A percentile compares a stretch with the other conserved stretches of the same genome.
Evolutionary conservation across 1,140 invertebrate species (phyloP).

Genomic region (Radopholus similis): DNA sequence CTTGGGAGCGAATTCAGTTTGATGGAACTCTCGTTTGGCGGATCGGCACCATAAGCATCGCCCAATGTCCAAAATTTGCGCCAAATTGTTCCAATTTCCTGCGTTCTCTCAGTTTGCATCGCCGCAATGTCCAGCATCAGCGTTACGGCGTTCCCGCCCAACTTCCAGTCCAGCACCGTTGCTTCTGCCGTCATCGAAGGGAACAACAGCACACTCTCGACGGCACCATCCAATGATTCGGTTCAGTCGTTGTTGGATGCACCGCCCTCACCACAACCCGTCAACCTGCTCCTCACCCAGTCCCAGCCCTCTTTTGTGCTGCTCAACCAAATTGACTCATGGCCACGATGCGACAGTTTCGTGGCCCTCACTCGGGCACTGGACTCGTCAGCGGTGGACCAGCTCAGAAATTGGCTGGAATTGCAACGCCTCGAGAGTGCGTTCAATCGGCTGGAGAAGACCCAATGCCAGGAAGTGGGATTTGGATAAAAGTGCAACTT

Average conservation of each 20-base stretch:
- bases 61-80: background rate
- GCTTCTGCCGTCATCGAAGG: background rate
- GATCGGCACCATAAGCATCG: background rate
- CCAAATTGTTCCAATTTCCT: too few relatives aligned
- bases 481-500: too few relatives aligned
- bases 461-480: background rate
- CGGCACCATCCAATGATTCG: background rate
- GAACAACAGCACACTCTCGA: background rate
- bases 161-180: too few relatives aligned
- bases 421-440: background rate
- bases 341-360: slow-evolving; percentile 12
- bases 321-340: slow-evolving; percentile 15
- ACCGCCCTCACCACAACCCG: background rate
- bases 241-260: background rate
- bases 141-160: too few relatives aligned
- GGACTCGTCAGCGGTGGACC: background rate
- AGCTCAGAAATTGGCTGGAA: background rate
- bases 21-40: background rate
- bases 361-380: background rate
- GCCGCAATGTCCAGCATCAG: too few relatives aligned
- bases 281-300: background rate
- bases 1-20: background rate
- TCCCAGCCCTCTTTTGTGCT: background rate
- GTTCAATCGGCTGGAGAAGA: slow-evolving; percentile 2
- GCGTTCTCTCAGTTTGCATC: too few relatives aligned